Evolutionary conservation across 92 coral and sea anemone species (phyloP).

Genomic region (Micromussa lordhowensis): DNA sequence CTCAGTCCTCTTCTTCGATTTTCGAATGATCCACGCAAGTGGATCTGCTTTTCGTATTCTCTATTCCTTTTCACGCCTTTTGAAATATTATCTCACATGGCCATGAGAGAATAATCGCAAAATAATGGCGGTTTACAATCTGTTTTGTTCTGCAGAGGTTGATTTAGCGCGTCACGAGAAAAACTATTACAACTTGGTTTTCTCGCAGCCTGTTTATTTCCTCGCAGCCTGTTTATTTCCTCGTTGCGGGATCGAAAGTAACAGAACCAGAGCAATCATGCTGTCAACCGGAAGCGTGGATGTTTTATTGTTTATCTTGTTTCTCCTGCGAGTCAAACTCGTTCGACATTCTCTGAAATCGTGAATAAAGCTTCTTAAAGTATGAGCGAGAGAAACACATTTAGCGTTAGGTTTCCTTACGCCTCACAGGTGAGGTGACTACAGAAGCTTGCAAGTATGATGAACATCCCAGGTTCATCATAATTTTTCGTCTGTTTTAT

Average conservation of each 20-base stretch:
- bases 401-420: not conserved
- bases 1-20: not conserved
- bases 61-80: constrained; percentile 32
- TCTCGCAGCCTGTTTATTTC: not conserved
- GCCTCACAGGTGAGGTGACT: not conserved
- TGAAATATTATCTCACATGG: constrained; percentile 45
- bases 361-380: not conserved
- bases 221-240: too few species aligned
- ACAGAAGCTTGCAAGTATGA: not conserved
- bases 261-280: not conserved
- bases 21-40: constrained; percentile 8
- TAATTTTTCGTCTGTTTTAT: not conserved
- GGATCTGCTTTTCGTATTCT: not conserved
- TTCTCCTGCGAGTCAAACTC: not conserved
- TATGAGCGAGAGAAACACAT: not conserved
- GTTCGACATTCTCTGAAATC: not conserved
- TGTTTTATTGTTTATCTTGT: not conserved
- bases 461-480: not conserved
- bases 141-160: not conserved
- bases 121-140: not conserved
- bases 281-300: not conserved
- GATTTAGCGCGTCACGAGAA: not conserved
- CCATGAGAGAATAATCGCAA: constrained; percentile 25
- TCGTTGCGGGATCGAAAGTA: not conserved
- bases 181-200: not conserved